Evolutionary conservation across 2,888 invertebrate genomes (phyloP), one percentile per base, ranked within the genome.

Genomic region (Tanypteryx hageni): DNA sequence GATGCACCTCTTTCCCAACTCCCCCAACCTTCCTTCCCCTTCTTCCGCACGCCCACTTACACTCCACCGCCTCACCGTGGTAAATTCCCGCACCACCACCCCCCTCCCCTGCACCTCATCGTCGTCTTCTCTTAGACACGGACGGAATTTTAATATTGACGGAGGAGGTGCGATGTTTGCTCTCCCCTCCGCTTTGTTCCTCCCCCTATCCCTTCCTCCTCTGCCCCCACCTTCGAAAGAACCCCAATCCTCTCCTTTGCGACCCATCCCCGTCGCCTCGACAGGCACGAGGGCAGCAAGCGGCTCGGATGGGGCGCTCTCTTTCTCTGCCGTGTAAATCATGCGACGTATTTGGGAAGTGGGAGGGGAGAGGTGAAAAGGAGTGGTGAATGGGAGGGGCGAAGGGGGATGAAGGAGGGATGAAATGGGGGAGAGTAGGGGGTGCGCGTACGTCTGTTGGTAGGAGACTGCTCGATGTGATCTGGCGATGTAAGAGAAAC

Each of bases 121-220:
- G 31, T 27, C 86, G 31, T 86, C 86, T 86, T n/a, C 56, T 64
- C 64, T 18, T 89, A 64, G 64, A 64, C 64, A 64, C 68, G 89
- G 89, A 61, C 89, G n/a, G 89, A 89, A 89, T 89, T 89, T 89
- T 89, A 89, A 89, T 89, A 89, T 89, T 44, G 89, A n/a, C 64
- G 89, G 64, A 31, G 89, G 89, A 76, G 76, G 76, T 76, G 76
- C 76, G 76, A 76, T 76, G 76, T 76, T 76, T 76, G 64, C 64
- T 44, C n/a, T 27, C 10, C 59, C 86, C 44, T 44, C 44, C n/a
- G n/a, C n/a, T n/a, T n/a, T n/a, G n/a, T n/a, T n/a, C n/a, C n/a
- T n/a, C n/a, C n/a, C n/a, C n/a, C 64, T 9, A 44, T 16, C 11
- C 31, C 10, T 82, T 31, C 82, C 82, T 14, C 82, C 31, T 44